Percentiles rank a stretch among this genome's conserved stretches.
phyloP scores from a whole-genome alignment of 2,113 vertebrate genomes.

The Vanacampus margaritifer region DNA sequence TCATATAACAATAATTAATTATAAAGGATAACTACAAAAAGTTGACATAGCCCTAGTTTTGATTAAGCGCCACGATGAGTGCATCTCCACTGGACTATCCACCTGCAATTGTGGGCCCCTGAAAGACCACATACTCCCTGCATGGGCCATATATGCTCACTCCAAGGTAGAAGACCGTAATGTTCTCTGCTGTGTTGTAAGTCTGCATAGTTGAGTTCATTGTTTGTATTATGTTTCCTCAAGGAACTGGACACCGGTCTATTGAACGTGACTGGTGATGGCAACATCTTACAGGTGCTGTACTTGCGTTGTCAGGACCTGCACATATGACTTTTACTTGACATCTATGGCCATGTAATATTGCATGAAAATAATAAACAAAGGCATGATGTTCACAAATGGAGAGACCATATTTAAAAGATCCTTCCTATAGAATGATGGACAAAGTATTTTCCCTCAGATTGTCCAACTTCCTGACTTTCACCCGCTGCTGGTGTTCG shows the following conservation, averaged over 20 bases:
- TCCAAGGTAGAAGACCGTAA: slow-evolving; percentile 74
- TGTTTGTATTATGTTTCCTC: slow-evolving; percentile 11
- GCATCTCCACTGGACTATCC: slow-evolving; percentile 61
- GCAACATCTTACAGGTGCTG: slow-evolving; percentile 79
- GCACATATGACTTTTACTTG: not conserved
- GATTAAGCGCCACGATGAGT: slow-evolving; percentile 83
- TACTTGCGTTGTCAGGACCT: slow-evolving; percentile 45
- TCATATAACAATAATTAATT: too few species aligned
- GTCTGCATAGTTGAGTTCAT: not conserved
- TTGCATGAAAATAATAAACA: not conserved
- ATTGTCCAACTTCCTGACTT: slow-evolving; percentile 74
- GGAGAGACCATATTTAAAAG: not conserved
- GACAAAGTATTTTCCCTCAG: slow-evolving; percentile 52
- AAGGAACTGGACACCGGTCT: slow-evolving; percentile 72
- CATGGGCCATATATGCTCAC: slow-evolving; percentile 82
- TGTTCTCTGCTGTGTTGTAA: not conserved
- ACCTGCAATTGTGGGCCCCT: slow-evolving; percentile 82
- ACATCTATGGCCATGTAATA: not conserved
- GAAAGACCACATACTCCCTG: slow-evolving; percentile 85
- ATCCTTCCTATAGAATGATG: not conserved
- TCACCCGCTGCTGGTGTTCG: slow-evolving; percentile 87
- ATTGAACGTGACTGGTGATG: slow-evolving; percentile 72
- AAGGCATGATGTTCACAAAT: not conserved
- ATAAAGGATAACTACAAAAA: too few species aligned
- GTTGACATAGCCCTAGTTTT: slow-evolving; percentile 13